phyloP scores from a whole-genome alignment of 2,797 vertebrate species.

The Esox masquinongy region DNA sequence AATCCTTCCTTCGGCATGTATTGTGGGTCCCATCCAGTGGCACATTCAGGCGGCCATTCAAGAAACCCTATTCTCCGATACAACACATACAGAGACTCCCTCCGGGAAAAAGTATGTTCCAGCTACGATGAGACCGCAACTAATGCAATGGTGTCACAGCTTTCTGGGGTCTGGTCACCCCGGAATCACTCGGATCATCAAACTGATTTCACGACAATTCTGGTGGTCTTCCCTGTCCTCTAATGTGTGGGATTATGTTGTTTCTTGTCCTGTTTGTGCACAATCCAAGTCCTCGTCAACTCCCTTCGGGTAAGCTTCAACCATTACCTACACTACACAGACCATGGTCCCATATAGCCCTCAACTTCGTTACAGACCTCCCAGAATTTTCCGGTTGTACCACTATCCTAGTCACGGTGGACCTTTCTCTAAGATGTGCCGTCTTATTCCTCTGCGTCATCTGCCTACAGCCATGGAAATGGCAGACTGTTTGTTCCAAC shows the following conservation, averaged over 20 bases:
- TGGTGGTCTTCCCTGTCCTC: too few species aligned
- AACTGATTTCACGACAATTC: too few species aligned
- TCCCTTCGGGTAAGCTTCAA: too few species aligned
- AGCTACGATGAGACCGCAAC: neutral
- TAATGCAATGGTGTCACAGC: neutral
- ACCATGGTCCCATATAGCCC: too few species aligned
- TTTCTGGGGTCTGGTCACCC: neutral
- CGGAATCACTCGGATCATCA: too few species aligned
- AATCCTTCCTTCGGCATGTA: too few species aligned
- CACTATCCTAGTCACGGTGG: neutral
- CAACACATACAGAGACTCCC: neutral
- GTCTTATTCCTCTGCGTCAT: neutral
- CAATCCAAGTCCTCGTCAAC: too few species aligned
- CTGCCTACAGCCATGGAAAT: neutral
- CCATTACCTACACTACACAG: too few species aligned
- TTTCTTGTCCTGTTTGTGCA: too few species aligned
- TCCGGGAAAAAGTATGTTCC: neutral
- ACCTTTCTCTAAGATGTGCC: neutral
- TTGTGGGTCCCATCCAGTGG: neutral
- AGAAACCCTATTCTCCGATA: neutral
- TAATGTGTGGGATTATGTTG: too few species aligned
- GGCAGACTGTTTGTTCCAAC: neutral
- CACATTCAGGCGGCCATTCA: neutral
- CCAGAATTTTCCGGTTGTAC: neutral
- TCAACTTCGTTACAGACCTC: too few species aligned